Conservation (phyloP, 2,888 invertebrate genomes). For the Metopia argyrocephala region DNA sequence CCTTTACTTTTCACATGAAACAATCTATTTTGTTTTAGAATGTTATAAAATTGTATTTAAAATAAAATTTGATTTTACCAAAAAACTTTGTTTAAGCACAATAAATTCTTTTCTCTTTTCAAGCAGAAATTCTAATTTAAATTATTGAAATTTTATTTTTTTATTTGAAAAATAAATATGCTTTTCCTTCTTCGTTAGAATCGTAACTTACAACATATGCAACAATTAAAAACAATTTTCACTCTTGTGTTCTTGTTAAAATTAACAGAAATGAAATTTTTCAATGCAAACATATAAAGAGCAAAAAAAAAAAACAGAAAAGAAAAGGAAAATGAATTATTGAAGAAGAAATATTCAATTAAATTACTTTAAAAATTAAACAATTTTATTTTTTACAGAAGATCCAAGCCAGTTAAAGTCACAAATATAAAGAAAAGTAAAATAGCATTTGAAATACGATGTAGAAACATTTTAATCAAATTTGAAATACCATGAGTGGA, state of each 20-base stretch:
- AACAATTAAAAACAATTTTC: not conserved
- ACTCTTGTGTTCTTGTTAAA: not conserved
- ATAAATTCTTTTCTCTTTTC: slow-evolving; percentile 10
- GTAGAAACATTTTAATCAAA: not conserved
- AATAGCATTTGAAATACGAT: not conserved
- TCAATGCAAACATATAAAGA: not conserved
- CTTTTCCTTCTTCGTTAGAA: not conserved
- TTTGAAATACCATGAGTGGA: not conserved
- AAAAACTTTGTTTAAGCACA: not conserved
- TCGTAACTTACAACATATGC: not conserved
- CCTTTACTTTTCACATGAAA: not conserved
- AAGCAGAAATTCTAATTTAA: slow-evolving; percentile 41
- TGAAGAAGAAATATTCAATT: slow-evolving; percentile 6
- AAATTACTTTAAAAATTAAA: slow-evolving; percentile 23
- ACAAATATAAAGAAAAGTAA: not conserved
- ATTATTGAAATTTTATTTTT: slow-evolving; percentile 30
- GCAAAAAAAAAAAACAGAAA: not conserved
- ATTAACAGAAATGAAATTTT: not conserved
- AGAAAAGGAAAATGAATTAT: not conserved
- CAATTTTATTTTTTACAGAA: slow-evolving; percentile 12
- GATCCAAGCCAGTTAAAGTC: not conserved
- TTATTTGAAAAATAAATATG: not conserved
- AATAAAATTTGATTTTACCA: slow-evolving; percentile 18
- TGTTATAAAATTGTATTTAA: not conserved
- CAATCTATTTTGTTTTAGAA: not conserved